A percentile compares a stretch with the other conserved stretches of the same genome.
phyloP scores from a whole-genome alignment of 2,113 vertebrate species.

The Gymnocephalus cernua region DNA sequence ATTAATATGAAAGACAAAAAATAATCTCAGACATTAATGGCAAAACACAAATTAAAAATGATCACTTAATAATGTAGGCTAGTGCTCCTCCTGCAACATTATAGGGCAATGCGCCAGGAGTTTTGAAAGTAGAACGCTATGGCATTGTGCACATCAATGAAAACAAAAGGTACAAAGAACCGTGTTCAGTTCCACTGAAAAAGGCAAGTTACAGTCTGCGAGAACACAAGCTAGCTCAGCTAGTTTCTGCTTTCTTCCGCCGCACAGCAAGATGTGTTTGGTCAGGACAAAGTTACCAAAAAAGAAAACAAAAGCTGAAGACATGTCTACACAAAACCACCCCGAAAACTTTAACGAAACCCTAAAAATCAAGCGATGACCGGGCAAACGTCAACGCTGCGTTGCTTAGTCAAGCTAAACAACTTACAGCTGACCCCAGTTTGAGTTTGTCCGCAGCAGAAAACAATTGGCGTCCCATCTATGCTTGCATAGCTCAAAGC shows the following conservation, averaged over 20 bases:
- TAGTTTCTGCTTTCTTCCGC: constrained; percentile 22
- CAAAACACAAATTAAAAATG: constrained; percentile 14
- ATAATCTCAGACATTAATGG: neutral
- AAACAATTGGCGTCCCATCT: constrained; percentile 73
- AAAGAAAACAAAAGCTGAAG: constrained; percentile 27
- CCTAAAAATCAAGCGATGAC: neutral
- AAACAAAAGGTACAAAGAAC: constrained; percentile 16
- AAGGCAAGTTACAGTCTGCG: constrained; percentile 21
- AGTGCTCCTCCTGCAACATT: constrained; percentile 6
- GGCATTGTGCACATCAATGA: neutral
- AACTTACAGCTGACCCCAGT: constrained; percentile 53
- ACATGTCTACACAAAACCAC: neutral
- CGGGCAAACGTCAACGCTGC: neutral
- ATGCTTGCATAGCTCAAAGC: constrained; percentile 59
- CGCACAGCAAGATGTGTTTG: constrained; percentile 47
- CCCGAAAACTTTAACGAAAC: neutral
- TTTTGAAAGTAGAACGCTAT: constrained; percentile 4
- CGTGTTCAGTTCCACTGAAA: neutral
- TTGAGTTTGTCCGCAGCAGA: constrained; percentile 59
- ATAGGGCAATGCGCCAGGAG: neutral
- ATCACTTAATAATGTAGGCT: neutral
- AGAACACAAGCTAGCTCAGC: constrained; percentile 28
- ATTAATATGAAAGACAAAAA: neutral
- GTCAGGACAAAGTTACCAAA: constrained; percentile 58
- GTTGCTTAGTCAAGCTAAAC: neutral